Base-by-base conservation (phyloP, 2,113 vertebrate species). In the Mesembrinibis cayennensis region DNA sequence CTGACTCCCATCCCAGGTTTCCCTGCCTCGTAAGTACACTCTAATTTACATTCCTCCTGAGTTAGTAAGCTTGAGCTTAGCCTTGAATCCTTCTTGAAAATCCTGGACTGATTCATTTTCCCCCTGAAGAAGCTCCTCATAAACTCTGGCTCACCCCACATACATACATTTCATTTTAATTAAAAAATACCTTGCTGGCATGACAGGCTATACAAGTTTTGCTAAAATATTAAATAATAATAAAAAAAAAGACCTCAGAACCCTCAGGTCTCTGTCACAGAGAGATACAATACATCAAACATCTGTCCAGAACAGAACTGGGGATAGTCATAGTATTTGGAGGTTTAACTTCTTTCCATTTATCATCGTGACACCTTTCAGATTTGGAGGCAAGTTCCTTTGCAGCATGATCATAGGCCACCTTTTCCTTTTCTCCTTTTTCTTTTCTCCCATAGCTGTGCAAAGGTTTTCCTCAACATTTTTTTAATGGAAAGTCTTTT, bases 111-210 rank as follows among this genome's bases (percentile, higher is more conserved):
- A 95, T 95, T 96, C 96, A 97, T 96, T 97, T 97, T 96, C 87
- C 91, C 95, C 93, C 94, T 92, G 83, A 96, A 97, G 97, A 96
- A 96, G 93, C 93, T 96, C 96, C 82, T 97, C 96, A 78, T 97
- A 97, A 96, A 97, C 96, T 95, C 96, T 97, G 96, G 94, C 94
- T 97, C 96, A 96, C 95, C 96, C 89, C 95, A 91, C 81, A 91
- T 87, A 91, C 90, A 95, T 95, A 85, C 96, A 95, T 97, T 96
- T 97, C 77, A 84, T 95, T 95, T 96, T 97, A 95, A 97, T 97
- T 97, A 97, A 96, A 97, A 97, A 96, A 97, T 97, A 97, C 94
- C 77, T 97, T 87, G 91, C 93, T 97, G 94, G 93, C 91, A 97
- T 76, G 91, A 96, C 96, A 96, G 95, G 95, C 89, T 82, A 89